These are phyloP conservation scores for Pyrrhura leucotis DNA, from an alignment of 2,797 vertebrate species.

Conservation along the genomic window DNA sequence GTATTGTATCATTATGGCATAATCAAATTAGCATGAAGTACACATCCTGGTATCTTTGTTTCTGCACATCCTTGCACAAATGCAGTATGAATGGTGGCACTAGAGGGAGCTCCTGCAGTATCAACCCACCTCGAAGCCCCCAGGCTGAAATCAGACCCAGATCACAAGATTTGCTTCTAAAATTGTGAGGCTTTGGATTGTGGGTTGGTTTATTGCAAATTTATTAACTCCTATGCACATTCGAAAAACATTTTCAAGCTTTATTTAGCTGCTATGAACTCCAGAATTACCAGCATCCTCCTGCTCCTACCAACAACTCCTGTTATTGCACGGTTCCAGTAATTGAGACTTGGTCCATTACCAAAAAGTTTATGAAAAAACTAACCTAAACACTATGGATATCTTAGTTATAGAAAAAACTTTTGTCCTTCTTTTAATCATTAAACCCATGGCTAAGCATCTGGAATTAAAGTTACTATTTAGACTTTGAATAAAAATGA, in stretches of 20 bases:
- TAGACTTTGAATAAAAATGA: neutral
- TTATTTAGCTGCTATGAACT: neutral
- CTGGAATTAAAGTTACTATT: neutral
- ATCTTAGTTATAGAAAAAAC: neutral
- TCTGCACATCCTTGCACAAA: neutral
- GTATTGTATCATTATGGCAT: neutral
- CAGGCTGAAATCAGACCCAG: accelerated
- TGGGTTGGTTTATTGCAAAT: neutral
- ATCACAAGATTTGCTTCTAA: neutral
- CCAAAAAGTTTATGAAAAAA: neutral
- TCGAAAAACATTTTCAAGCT: neutral
- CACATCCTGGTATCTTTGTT: accelerated
- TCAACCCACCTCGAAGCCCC: neutral
- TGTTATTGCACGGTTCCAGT: neutral
- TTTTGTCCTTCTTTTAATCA: neutral
- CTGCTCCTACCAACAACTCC: neutral
- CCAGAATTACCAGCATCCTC: neutral
- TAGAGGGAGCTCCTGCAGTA: constrained; percentile 24
- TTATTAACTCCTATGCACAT: neutral
- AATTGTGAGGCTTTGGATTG: neutral
- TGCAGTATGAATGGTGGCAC: neutral
- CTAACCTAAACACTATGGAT: neutral
- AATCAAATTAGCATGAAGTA: accelerated
- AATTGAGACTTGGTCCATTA: neutral
- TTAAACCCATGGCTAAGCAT: neutral